These are phyloP conservation scores for Muscicapa striata DNA, from an alignment of 2,797 vertebrate species.

Conservation along the genomic window DNA sequence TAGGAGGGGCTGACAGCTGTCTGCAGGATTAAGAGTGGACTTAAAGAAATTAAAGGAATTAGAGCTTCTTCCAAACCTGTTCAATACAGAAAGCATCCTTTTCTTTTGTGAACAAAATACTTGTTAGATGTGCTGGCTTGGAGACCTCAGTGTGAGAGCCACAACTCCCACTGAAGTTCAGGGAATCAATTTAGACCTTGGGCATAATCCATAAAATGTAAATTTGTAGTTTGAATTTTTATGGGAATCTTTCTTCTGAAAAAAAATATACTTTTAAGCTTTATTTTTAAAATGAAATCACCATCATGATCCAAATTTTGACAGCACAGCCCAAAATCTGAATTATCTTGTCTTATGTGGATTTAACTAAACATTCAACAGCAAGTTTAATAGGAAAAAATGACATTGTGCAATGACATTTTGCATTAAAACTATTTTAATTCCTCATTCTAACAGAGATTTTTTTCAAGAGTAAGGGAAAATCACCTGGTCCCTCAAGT, in stretches of 20 bases:
- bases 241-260: not conserved
- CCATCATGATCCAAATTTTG: not conserved
- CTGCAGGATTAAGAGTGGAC: not conserved
- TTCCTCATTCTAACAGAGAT: not conserved
- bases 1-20: not conserved
- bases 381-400: not conserved
- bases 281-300: not conserved
- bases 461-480: not conserved
- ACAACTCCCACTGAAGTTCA: not conserved
- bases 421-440: not conserved
- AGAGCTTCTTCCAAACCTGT: not conserved
- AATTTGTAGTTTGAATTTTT: not conserved
- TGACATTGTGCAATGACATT: not conserved
- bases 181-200: not conserved
- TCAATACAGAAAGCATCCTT: not conserved
- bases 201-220: not conserved
- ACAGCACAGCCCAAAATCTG: not conserved
- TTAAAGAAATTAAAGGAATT: slow-evolving; percentile 5
- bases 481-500: not conserved
- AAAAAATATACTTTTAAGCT: not conserved
- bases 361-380: not conserved
- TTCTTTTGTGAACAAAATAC: not conserved
- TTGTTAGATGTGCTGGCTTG: not conserved
- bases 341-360: not conserved
- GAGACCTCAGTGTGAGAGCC: not conserved